Conservation (phyloP, 2,113 vertebrate genomes). For the Strix uralensis region DNA sequence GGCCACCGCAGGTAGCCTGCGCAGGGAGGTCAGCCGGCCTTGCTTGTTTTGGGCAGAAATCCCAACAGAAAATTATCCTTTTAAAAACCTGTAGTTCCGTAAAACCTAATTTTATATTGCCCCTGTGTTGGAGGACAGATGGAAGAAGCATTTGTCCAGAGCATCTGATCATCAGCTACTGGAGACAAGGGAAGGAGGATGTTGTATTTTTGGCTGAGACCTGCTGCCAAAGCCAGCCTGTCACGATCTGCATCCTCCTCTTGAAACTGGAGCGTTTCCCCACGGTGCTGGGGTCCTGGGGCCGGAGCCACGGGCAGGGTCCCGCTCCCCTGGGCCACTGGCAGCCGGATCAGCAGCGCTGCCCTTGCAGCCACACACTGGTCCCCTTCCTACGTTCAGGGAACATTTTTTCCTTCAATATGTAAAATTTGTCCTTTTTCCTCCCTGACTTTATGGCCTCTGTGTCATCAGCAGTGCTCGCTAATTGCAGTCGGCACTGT, state of each 20-base stretch:
- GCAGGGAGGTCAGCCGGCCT: neutral
- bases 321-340: neutral
- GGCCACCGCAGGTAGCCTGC: neutral
- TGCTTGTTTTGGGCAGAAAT: neutral
- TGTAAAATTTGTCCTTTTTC: neutral
- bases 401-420: neutral
- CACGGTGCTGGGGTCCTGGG: too few species aligned
- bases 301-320: accelerated
- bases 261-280: neutral
- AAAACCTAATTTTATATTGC: neutral
- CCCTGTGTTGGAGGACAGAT: neutral
- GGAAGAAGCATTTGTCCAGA: neutral
- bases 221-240: neutral
- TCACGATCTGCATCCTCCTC: accelerated
- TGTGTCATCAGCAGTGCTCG: conserved; percentile 31
- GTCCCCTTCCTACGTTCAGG: neutral
- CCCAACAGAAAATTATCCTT: neutral
- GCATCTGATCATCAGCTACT: neutral
- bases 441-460: neutral
- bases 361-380: neutral
- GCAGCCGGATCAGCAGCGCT: neutral
- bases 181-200: neutral
- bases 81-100: neutral
- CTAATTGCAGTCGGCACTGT: conserved; percentile 2
- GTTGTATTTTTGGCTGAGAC: neutral